phyloP scores from a whole-genome alignment of 1,140 invertebrate species.

The Sweltsa coloradensis region DNA sequence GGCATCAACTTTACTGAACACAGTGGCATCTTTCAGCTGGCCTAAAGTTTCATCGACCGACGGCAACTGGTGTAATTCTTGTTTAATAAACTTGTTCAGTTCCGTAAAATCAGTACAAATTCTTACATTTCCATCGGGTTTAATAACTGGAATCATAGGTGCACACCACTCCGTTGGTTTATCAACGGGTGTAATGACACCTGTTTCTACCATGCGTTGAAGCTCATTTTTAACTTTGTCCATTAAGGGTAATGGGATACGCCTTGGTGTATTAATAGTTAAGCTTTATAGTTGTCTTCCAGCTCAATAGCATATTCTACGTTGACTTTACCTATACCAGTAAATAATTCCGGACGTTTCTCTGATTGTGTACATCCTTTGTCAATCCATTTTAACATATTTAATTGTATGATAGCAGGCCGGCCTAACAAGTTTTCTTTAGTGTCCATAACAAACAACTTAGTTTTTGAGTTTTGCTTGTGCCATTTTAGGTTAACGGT shows the following conservation, averaged over 20 bases:
- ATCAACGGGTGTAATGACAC: constrained; percentile 24
- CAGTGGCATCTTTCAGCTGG: neutral
- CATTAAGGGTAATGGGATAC: constrained; percentile 22
- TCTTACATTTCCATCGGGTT: constrained; percentile 24
- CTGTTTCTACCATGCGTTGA: constrained; percentile 15
- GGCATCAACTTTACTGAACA: constrained; percentile 17
- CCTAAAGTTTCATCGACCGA: constrained; percentile 4
- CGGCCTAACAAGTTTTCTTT: no score
- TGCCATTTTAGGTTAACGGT: no score
- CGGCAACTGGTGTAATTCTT: constrained; percentile 15
- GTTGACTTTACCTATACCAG: constrained; percentile 3
- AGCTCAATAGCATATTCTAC: constrained; percentile 4
- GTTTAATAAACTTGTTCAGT: constrained; percentile 21
- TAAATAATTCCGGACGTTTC: constrained; percentile 1
- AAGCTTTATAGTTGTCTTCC: neutral
- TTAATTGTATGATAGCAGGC: no score
- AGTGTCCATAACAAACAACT: no score
- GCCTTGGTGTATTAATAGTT: constrained; percentile 16
- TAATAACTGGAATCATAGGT: constrained; percentile 28
- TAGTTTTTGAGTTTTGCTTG: no score
- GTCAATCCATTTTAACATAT: no score
- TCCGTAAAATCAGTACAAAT: constrained; percentile 29
- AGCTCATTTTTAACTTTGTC: constrained; percentile 19
- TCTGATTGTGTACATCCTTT: no score
- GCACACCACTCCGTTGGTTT: constrained; percentile 27